Base-by-base conservation (phyloP, 2,113 vertebrate genomes). In the Ardeotis arabs region DNA sequence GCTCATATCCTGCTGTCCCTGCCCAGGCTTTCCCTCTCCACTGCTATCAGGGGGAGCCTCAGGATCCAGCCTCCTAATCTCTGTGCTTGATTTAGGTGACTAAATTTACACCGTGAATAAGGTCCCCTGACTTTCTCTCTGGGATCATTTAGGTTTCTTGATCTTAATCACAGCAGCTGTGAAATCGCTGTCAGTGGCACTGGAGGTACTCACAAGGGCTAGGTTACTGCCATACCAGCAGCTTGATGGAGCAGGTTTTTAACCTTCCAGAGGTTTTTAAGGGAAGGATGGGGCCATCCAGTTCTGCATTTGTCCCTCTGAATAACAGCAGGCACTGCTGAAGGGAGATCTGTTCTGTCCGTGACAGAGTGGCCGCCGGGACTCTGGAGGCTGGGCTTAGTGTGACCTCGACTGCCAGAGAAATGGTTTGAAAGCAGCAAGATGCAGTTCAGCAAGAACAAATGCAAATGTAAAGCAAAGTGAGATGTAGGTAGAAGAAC, bases 91-190 rank as follows among this genome's bases (percentile, higher is more conserved):
- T 29, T 72, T 60, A 39, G 33, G 29, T 35, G 67, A 58, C 33
- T 83, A 67, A 49, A 83, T 85, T 41, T 60, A 74, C n/a, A 44
- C 70, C 2, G 11, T 53, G 39, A 92, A 63, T 47, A 82, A n/a
- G 4, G 3, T 78, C 14, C 28, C 31, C 41, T 53, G 67, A 45
- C 27, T 92, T 85, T 37, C 33, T 69, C 19, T 64, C 60, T 41
- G 60, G 81, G 44, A 89, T 79, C 15, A 66, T 66, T 80, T 62
- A 8, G 11, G 60, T 96, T 94, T 97, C 95, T 93, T 95, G 68
- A 82, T 90, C 86, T 96, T 90, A 95, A 95, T 96, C 89, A 95
- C 18, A 87, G 58, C 24, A 80, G 41, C 58, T 52, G 50, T 49
- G 79, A 96, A 95, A 84, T 77, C 3, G 2, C 73, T 47, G 47